Evolutionary conservation across 2,797 vertebrate genomes (phyloP).

Genomic region (Monodelphis domestica): DNA sequence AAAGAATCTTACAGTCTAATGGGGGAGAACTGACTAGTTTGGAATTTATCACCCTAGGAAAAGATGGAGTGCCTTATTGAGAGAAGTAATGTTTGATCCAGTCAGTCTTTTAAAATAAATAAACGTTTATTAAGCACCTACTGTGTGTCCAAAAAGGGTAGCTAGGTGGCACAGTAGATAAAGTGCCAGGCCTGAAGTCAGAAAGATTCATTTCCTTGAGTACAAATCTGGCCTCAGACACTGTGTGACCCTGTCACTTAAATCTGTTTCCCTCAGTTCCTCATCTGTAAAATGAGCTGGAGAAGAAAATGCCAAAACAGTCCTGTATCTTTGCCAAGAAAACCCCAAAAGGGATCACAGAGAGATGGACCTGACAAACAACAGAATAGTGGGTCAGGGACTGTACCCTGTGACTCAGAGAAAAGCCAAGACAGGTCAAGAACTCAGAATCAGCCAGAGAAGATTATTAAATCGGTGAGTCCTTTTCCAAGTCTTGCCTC

Average conservation of each 20-base stretch:
- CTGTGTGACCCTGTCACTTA: too few species aligned
- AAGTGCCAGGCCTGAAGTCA: too few species aligned
- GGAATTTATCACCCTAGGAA: background rate
- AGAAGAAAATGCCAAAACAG: too few species aligned
- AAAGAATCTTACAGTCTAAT: background rate
- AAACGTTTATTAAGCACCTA: background rate
- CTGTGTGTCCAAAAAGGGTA: background rate
- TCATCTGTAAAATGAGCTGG: too few species aligned
- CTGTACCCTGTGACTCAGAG: background rate
- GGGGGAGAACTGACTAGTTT: background rate
- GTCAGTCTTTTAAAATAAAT: background rate
- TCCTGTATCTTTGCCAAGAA: too few species aligned
- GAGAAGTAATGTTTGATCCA: background rate
- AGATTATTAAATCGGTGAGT: background rate
- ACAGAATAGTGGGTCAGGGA: background rate
- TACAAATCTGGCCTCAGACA: too few species aligned
- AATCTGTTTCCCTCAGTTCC: too few species aligned
- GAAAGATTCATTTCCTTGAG: too few species aligned
- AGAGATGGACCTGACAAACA: too few species aligned
- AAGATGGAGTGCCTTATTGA: background rate
- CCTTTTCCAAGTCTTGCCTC: background rate
- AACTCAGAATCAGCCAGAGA: background rate
- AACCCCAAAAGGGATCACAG: too few species aligned
- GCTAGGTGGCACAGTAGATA: too few species aligned
- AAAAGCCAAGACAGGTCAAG: background rate